Conservation (phyloP, 92 coral and sea anemone species). For the Muricea muricata region DNA sequence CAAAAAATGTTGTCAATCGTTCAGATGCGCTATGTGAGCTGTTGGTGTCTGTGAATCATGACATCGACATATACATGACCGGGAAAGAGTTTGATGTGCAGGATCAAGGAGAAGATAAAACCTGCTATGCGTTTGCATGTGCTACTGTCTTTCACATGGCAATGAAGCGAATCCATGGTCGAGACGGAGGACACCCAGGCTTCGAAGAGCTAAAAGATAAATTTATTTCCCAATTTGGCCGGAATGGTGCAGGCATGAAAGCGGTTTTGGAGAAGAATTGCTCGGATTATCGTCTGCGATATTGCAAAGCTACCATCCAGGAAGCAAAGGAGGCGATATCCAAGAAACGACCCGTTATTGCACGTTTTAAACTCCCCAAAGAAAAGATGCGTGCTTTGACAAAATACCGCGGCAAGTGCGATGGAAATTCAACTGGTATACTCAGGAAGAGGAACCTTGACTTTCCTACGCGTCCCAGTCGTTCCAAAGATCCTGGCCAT, state of each 20-base stretch:
- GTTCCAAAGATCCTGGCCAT: background rate
- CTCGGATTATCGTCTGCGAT: background rate
- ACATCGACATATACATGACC: background rate
- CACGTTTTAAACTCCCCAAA: background rate
- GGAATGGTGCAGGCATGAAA: background rate
- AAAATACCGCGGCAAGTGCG: background rate
- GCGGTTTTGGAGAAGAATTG: slow-evolving; percentile 12
- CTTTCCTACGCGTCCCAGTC: background rate
- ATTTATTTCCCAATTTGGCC: slow-evolving; percentile 37
- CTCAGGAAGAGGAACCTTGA: background rate
- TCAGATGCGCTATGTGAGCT: slow-evolving; percentile 15
- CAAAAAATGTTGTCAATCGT: slow-evolving; percentile 5
- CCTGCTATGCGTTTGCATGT: slow-evolving; percentile 32
- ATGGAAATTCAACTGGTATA: background rate
- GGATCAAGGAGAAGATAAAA: background rate
- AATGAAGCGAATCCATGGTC: slow-evolving; percentile 17
- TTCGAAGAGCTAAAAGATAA: slow-evolving; percentile 42
- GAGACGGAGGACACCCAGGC: slow-evolving; percentile 68
- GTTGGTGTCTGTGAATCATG: background rate
- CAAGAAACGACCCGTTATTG: slow-evolving; percentile 50
- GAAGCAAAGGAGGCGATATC: slow-evolving; percentile 5
- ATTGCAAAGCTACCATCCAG: background rate
- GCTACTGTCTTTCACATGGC: slow-evolving; percentile 29
- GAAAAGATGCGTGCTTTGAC: slow-evolving; percentile 56
- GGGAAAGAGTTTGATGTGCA: background rate